A percentile compares a stretch with the other conserved stretches of the same genome.
Conservation (phyloP, 1,140 invertebrate species). For the Glossosoma conforme region DNA sequence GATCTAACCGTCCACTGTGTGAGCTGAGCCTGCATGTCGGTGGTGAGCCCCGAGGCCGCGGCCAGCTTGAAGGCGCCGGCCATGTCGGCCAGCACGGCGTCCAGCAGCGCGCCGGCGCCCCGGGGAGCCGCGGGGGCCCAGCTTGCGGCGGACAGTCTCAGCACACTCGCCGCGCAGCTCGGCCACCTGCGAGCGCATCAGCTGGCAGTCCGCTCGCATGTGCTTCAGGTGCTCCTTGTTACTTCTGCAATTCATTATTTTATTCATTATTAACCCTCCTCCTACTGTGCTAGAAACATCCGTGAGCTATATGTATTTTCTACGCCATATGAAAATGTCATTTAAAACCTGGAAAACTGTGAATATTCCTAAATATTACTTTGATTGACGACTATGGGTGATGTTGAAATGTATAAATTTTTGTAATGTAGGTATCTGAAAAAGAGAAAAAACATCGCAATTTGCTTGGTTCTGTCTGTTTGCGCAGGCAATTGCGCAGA, state of each 20-base stretch:
- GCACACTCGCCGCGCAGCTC: constrained; percentile 6
- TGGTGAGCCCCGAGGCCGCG: constrained; percentile 16
- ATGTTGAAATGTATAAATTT: too few species aligned
- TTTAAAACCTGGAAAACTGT: too few species aligned
- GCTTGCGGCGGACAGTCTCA: not conserved
- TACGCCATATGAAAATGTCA: too few species aligned
- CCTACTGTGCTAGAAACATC: not conserved
- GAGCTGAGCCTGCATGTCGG: constrained; percentile 22
- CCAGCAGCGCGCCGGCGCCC: constrained; percentile 9
- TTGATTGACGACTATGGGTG: too few species aligned
- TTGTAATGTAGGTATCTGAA: too few species aligned
- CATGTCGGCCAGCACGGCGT: constrained; percentile 18
- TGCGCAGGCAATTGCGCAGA: too few species aligned
- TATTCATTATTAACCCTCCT: not conserved
- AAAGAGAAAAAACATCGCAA: too few species aligned
- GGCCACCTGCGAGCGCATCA: constrained; percentile 13
- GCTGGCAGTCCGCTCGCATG: constrained; percentile 18
- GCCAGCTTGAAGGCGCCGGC: constrained; percentile 16
- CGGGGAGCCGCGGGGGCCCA: not conserved
- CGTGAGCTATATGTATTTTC: too few species aligned
- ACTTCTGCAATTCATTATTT: constrained; percentile 13
- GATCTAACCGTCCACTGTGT: constrained; percentile 17
- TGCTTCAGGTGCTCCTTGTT: constrained; percentile 19
- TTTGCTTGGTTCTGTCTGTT: too few species aligned
- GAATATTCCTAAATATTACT: too few species aligned